Conservation (phyloP, 2,888 invertebrate genomes). For the Aethes cnicana region DNA sequence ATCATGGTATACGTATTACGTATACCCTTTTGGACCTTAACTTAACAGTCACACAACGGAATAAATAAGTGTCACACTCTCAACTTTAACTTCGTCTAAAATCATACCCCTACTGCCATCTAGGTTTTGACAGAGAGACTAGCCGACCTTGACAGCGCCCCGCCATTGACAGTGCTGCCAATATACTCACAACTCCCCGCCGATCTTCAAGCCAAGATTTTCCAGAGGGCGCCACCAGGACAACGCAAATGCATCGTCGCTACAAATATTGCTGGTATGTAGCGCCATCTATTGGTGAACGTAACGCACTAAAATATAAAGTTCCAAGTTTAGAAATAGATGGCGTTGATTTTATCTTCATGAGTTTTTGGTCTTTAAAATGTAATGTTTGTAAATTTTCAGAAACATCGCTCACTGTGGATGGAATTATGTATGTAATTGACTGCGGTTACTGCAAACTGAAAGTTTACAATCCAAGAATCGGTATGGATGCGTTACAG, state of each 20-base stretch:
- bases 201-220: slow-evolving; percentile 99
- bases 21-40: too few relatives aligned
- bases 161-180: slow-evolving; percentile 95
- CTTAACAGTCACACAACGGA: too few relatives aligned
- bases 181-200: slow-evolving; percentile 99
- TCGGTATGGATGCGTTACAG: slow-evolving; percentile 99
- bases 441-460: slow-evolving; percentile 99
- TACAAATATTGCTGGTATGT: slow-evolving; percentile 95
- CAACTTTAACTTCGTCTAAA: neutral
- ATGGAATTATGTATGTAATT: slow-evolving; percentile 99
- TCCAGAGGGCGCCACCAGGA: slow-evolving; percentile 97
- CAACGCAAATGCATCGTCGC: slow-evolving; percentile 99
- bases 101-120: slow-evolving; percentile 1
- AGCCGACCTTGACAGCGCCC: slow-evolving; percentile 95
- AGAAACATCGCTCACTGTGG: slow-evolving; percentile 91
- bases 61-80: too few relatives aligned
- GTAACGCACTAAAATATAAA: neutral
- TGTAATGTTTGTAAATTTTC: too few relatives aligned
- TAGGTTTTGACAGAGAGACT: slow-evolving; percentile 91
- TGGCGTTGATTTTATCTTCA: too few relatives aligned
- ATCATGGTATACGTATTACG: too few relatives aligned
- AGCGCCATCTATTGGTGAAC: neutral
- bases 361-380: too few relatives aligned
- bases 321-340: too few relatives aligned
- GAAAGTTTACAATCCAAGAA: slow-evolving; percentile 95